Conservation (phyloP, 2,113 vertebrate species). For the Eupsittula cactorum region DNA sequence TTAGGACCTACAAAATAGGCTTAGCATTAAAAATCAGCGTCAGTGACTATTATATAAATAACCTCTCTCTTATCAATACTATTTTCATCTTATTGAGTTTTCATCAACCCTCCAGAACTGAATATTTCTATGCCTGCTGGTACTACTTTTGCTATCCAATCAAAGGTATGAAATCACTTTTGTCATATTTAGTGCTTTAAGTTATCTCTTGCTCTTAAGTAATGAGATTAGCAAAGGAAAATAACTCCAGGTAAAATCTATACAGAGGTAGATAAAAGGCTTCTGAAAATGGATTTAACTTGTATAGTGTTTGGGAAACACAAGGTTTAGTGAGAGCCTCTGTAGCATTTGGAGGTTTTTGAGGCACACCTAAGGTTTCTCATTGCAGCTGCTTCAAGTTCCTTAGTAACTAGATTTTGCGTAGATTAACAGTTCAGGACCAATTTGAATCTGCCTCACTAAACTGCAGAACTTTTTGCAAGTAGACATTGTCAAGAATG, state of each 20-base stretch:
- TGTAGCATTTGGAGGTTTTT: neutral
- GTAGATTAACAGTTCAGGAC: neutral
- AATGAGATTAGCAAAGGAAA: slow-evolving; percentile 17
- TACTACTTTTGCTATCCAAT: neutral
- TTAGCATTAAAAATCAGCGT: neutral
- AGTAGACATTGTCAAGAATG: neutral
- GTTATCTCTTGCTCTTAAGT: neutral
- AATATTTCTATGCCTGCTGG: neutral
- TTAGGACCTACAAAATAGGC: neutral
- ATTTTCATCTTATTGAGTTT: neutral
- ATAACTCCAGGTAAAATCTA: neutral
- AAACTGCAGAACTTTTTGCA: neutral
- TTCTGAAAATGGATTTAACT: neutral
- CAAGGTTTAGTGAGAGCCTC: neutral
- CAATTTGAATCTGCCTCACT: neutral
- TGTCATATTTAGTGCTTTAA: neutral
- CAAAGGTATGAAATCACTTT: neutral
- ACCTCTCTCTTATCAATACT: neutral
- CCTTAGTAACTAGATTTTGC: neutral
- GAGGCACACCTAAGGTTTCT: neutral
- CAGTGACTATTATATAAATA: neutral
- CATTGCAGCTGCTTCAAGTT: neutral
- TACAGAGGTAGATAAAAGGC: neutral
- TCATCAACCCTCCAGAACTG: neutral
- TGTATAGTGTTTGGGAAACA: neutral